phyloP scores from a whole-genome alignment of 2,888 invertebrate genomes.

The Drosophila helvetica region DNA sequence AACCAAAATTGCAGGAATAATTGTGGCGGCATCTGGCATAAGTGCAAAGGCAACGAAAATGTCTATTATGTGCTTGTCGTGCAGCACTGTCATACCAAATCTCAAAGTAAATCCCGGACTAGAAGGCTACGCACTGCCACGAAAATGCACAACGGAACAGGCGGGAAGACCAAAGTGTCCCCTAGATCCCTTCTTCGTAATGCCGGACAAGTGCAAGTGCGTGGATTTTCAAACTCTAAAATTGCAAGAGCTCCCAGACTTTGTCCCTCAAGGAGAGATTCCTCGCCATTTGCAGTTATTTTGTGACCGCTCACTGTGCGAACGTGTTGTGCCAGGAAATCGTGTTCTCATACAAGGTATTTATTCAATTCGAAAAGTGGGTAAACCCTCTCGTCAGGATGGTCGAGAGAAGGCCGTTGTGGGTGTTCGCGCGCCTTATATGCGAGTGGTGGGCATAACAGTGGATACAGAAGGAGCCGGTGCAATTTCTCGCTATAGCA shows the following conservation, averaged over 20 bases:
- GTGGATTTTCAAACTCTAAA: conserved; percentile 99
- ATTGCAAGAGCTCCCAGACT: conserved; percentile 97
- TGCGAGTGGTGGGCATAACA: conserved; percentile 96
- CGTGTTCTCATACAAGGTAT: conserved; percentile 96
- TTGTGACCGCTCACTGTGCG: conserved; percentile 95
- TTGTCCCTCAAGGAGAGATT: conserved; percentile 96
- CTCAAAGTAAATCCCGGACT: conserved; percentile 96
- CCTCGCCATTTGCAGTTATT: conserved; percentile 97
- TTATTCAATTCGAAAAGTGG: conserved; percentile 95
- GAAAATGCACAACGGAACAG: conserved; percentile 97
- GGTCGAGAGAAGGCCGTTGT: conserved; percentile 91
- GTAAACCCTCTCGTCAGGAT: conserved; percentile 87
- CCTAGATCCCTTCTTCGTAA: conserved; percentile 98
- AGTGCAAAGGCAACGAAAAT: conserved; percentile 97
- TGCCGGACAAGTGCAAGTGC: conserved; percentile 98
- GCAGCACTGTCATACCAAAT: conserved; percentile 94
- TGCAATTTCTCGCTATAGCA: conserved; percentile 85
- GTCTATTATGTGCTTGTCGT: conserved; percentile 97
- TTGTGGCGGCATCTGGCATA: conserved; percentile 96
- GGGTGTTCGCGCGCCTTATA: conserved; percentile 96
- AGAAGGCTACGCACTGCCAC: conserved; percentile 97
- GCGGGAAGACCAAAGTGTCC: conserved; percentile 97
- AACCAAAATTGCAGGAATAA: conserved; percentile 97
- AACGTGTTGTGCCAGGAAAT: conserved; percentile 98
- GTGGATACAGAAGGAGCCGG: conserved; percentile 93